Evolutionary conservation across 2,797 vertebrate species (phyloP), one percentile per base, ranked within the genome.

Genomic region (Hozukius guyotensis): DNA sequence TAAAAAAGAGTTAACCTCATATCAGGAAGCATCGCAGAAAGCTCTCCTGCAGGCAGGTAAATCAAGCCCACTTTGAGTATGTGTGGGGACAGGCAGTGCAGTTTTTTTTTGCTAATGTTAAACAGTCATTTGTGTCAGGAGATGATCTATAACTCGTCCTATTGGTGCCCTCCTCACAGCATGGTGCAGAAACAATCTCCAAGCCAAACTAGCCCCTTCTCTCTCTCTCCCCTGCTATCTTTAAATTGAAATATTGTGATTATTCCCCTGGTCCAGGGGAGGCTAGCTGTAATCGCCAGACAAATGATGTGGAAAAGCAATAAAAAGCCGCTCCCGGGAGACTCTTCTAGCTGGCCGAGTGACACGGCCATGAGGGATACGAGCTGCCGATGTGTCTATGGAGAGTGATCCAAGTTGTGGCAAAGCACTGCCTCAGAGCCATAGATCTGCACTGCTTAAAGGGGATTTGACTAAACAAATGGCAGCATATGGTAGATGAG

Each of bases 401-500:
- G 85, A 91, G 91, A 88, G 85, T 78, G 88, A 88, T 87, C 81
- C 65, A 73, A 83, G 86, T 77, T 69, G 87, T 67, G 72, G 86
- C 70, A 61, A 85, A 81, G 82, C 87, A 70, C 80, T 74, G 91
- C 89, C 87, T 92, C 85, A 87, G 82, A 92, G 93, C 86, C 90
- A 86, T 83, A 88, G 92, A 93, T 92, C 91, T 87, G 93, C 82
- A 65, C 81, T 83, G 92, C 91, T 94, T 95, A 89, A 95, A 94
- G 89, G 93, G 93, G 93, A 94, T 95, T 96, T 94, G 93, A 94
- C 93, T 88, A 95, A 96, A 95, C 96, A 96, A 96, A 95, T 94
- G 93, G 94, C 94, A 96, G 94, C 96, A 96, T 96, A 96, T 96
- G 96, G 95, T 94, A 95, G 95, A 96, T 95, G 95, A 94, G 94